Conservation (phyloP, 1,140 invertebrate genomes). For the Ptiloglossa arizonensis region DNA sequence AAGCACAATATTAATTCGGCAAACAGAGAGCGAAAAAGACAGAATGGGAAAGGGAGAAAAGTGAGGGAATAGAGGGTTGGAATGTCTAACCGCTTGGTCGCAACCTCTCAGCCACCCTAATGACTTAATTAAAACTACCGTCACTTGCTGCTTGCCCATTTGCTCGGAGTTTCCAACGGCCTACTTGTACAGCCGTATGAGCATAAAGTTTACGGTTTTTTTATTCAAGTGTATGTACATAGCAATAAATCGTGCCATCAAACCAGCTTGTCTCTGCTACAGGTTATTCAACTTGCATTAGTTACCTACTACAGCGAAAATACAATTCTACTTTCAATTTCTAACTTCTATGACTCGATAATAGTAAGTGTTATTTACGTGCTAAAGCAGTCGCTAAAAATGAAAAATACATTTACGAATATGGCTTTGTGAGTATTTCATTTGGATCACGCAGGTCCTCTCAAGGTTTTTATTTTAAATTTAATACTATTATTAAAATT, state of each 20-base stretch:
- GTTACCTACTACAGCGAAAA: no score
- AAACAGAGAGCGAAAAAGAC: constrained; percentile 59
- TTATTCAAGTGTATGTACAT: not conserved
- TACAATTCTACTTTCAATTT: no score
- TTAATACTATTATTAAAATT: no score
- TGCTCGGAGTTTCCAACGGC: constrained; percentile 47
- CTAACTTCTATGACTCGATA: no score
- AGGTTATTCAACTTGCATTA: not conserved
- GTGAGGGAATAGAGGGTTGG: constrained; percentile 45
- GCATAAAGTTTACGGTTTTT: constrained; percentile 29
- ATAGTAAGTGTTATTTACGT: no score
- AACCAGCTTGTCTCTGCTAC: not conserved
- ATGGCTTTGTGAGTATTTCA: no score
- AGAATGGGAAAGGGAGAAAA: constrained; percentile 2
- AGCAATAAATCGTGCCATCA: constrained; percentile 20
- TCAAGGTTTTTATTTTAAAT: no score
- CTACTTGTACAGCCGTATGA: constrained; percentile 24
- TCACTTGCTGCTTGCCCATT: constrained; percentile 66
- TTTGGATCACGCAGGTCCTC: no score
- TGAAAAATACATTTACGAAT: no score
- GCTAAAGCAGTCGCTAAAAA: no score
- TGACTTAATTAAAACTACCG: constrained; percentile 82
- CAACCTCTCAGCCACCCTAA: constrained; percentile 79
- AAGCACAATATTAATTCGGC: constrained; percentile 80
- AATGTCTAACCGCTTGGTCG: constrained; percentile 73